phyloP scores from a whole-genome alignment of 2,888 invertebrate genomes.

The Papilio protenor region DNA sequence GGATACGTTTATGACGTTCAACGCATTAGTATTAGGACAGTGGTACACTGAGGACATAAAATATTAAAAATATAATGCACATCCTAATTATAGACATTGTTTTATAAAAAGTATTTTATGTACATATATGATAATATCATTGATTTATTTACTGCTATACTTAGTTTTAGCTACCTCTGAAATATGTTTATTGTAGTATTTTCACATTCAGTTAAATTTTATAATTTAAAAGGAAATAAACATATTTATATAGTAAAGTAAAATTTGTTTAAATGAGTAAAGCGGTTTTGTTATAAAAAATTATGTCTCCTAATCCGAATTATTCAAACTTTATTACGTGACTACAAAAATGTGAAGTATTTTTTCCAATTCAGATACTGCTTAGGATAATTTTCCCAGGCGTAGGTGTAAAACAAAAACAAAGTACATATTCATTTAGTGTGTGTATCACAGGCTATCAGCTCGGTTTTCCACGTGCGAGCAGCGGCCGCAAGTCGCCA shows the following conservation, averaged over 20 bases:
- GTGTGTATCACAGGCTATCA: conserved; percentile 44
- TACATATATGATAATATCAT: too few relatives aligned
- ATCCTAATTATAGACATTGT: not conserved
- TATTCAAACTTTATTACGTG: not conserved
- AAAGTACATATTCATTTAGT: conserved; percentile 1
- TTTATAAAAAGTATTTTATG: not conserved
- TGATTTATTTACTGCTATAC: too few relatives aligned
- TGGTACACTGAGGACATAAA: conserved; percentile 52
- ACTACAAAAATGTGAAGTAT: too few relatives aligned
- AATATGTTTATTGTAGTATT: too few relatives aligned
- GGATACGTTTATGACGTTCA: conserved; percentile 57
- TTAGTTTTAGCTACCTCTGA: too few relatives aligned
- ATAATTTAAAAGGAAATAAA: too few relatives aligned
- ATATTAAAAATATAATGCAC: not conserved
- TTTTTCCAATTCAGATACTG: not conserved
- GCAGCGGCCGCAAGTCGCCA: conserved; percentile 67
- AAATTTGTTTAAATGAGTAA: too few relatives aligned
- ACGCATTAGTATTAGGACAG: conserved; percentile 60
- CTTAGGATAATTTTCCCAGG: not conserved
- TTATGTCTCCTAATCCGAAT: not conserved
- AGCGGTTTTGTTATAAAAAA: not conserved
- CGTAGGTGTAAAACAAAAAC: conserved; percentile 4
- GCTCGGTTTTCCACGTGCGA: conserved; percentile 75
- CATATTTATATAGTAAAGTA: too few relatives aligned
- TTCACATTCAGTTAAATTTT: too few relatives aligned